These are phyloP conservation scores for Eupithecia tripunctaria DNA, from an alignment of 2,888 invertebrate genomes.

Conservation along the genomic window DNA sequence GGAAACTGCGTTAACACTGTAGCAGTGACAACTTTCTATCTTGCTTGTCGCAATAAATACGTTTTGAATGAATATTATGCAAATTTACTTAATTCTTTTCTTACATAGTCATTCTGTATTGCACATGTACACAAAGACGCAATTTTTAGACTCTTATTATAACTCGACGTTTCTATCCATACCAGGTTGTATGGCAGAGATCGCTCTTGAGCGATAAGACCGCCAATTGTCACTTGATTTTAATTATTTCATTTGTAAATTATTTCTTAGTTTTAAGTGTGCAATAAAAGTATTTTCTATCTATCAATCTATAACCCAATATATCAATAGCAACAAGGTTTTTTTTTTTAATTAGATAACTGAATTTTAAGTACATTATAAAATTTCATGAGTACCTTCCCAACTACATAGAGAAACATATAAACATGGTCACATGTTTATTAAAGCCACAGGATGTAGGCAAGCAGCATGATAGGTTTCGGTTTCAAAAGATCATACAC, in stretches of 20 bases:
- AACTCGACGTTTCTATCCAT: too few species aligned
- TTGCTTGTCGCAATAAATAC: constrained; percentile 8
- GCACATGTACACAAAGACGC: neutral
- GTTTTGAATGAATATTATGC: neutral
- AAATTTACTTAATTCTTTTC: neutral
- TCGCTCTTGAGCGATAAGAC: too few species aligned
- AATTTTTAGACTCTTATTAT: neutral
- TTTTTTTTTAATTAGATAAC: neutral
- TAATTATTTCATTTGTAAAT: too few species aligned
- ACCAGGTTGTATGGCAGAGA: too few species aligned
- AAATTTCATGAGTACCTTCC: too few species aligned
- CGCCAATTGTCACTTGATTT: too few species aligned
- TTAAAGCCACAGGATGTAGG: neutral
- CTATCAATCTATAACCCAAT: neutral
- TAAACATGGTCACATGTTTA: neutral
- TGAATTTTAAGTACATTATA: too few species aligned
- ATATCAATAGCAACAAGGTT: neutral
- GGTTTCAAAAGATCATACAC: too few species aligned
- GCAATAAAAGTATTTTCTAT: too few species aligned
- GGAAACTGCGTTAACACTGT: constrained; percentile 18
- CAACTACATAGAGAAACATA: too few species aligned
- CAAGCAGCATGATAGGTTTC: neutral
- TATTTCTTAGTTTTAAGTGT: too few species aligned
- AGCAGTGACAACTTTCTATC: constrained; percentile 22
- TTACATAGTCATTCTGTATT: neutral